phyloP scores from a whole-genome alignment of 2,113 vertebrate species.

The Nothoprocta pentlandii region DNA sequence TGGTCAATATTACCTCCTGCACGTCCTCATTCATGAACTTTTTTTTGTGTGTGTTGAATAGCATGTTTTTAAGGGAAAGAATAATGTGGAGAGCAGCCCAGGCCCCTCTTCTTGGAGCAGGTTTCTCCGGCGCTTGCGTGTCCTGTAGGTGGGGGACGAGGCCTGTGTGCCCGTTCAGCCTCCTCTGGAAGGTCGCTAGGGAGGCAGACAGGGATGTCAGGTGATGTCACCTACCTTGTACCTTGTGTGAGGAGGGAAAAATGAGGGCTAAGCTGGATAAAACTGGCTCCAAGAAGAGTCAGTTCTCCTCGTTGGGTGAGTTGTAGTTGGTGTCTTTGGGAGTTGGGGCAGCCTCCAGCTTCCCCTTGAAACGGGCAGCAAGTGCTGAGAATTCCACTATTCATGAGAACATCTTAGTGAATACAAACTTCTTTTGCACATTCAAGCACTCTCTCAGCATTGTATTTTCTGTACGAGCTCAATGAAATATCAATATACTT shows the following conservation, averaged over 20 bases:
- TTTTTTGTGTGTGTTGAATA: neutral
- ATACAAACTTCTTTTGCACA: neutral
- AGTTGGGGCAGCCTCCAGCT: neutral
- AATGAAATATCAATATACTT: neutral
- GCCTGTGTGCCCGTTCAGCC: too few relatives aligned
- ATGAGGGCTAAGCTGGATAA: neutral
- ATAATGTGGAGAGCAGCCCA: neutral
- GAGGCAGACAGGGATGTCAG: neutral
- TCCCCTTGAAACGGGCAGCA: rapidly evolving
- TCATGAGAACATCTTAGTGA: neutral
- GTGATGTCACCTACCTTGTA: neutral
- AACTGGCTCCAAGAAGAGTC: neutral
- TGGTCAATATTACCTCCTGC: neutral
- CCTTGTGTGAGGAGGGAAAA: neutral
- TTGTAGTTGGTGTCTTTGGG: too few relatives aligned
- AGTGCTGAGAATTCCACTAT: rapidly evolving
- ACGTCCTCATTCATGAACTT: neutral
- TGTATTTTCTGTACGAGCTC: neutral
- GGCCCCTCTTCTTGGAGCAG: neutral
- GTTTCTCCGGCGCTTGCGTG: neutral
- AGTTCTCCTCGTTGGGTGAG: neutral
- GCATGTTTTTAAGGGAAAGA: neutral
- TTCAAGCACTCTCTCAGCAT: neutral
- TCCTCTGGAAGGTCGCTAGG: neutral
- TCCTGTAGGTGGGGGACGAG: neutral